Evolutionary conservation across 2,888 invertebrate species (phyloP).

Genomic region (Cloeon dipterum): DNA sequence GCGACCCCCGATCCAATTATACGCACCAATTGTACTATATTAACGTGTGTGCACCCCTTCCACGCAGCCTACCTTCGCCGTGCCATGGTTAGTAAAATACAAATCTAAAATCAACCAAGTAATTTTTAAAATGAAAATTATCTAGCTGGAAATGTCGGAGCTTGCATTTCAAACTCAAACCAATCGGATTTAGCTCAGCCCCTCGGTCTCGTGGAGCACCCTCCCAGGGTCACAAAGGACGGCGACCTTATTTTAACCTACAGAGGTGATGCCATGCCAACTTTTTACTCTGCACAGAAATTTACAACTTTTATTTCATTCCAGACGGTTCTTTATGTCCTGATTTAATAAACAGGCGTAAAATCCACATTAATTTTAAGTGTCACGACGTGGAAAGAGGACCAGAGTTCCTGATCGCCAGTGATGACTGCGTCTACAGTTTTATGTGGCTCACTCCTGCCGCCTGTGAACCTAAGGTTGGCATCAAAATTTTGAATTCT

Average conservation of each 20-base stretch:
- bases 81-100: too few relatives aligned
- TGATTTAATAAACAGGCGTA: background rate
- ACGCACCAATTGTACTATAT: slow-evolving; percentile 1
- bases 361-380: background rate
- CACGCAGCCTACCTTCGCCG: background rate
- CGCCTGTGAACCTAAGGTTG: background rate
- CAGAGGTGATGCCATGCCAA: background rate
- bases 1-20: background rate
- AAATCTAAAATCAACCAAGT: background rate
- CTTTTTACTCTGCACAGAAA: background rate
- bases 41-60: slow-evolving; percentile 1
- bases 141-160: background rate
- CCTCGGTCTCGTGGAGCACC: background rate
- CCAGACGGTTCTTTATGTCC: background rate
- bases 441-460: background rate
- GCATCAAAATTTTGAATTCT: too few relatives aligned
- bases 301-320: background rate
- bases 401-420: background rate
- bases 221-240: background rate
- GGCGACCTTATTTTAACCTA: background rate
- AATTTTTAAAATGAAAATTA: too few relatives aligned
- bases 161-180: background rate
- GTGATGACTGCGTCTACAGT: background rate
- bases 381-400: background rate
- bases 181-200: background rate